Evolutionary conservation across 2,888 invertebrate species (phyloP), one percentile per base, ranked within the genome.

Genomic region (Macrophya annulata): DNA sequence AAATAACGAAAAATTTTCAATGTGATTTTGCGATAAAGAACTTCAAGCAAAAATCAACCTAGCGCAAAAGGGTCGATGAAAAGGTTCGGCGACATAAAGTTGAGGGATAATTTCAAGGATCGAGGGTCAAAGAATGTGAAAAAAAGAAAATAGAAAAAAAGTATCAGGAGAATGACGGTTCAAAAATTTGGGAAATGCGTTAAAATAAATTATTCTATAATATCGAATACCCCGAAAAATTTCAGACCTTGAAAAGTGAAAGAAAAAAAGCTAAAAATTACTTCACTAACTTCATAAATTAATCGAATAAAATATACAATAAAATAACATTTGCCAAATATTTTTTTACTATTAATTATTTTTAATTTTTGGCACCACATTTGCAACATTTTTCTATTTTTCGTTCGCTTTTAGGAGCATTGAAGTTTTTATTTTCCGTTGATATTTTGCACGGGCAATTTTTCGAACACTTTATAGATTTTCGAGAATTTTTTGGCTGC

Each of bases 371-470:
- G 0, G 15, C 68, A 15, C 77, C 17, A 31, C 77, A 77, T 5
- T 51, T 17, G 77, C 77, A 77, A 4, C 15, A 21, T 37, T 74
- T 74, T 3, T 45, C 45, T 4, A 45, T 51, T 2, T 31, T 8
- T 31, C n/a, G 17, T 37, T 77, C 37, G 17, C 37, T 10, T 12
- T 25, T 51, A 31, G 15, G 45, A 25, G 4, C 51, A 21, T 6
- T 4, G 9, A 45, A 4, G 37, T n/a, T 77, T 15, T 81, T 25
- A 25, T 43, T 43, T 25, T 59, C 25, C 5, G 81, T 21, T 12
- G 40, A n/a, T 62, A 43, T 21, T 21, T 62, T 62, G 81, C 62
- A 81, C 21, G 8, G 59, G 62, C 81, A 81, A 37, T 62, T 21
- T 45, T 45, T 74, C 45, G 74, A 45, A 1, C 43, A 74, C 45